A percentile compares a stretch with the other conserved stretches of the same genome.
Conservation (phyloP, 30 jellyfish, hydroid and myxozoan genomes). For the Aurelia sp. region DNA sequence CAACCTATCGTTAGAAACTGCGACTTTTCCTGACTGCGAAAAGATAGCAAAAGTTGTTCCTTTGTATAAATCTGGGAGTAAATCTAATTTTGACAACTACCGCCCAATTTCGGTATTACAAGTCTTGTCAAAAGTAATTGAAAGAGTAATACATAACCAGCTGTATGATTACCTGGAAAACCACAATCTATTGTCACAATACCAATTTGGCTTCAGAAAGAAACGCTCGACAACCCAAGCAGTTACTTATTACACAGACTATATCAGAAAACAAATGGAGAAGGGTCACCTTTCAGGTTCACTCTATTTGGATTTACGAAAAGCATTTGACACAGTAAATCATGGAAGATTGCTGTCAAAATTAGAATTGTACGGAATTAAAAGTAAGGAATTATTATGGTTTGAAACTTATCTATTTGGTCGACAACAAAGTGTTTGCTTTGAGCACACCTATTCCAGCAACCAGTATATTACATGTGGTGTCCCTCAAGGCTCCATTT, state of each 20-base stretch:
- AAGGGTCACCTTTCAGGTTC: neutral
- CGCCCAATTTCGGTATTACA: neutral
- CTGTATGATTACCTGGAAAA: conserved; percentile 24
- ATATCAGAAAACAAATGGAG: conserved; percentile 1
- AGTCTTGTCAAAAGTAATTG: no score
- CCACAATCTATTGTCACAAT: conserved; percentile 21
- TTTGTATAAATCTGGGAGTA: conserved; percentile 18
- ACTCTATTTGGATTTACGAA: neutral
- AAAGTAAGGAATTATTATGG: neutral
- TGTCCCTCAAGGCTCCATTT: neutral
- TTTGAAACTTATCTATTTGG: conserved; percentile 1
- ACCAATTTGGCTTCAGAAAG: conserved; percentile 42
- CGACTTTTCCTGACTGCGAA: conserved; percentile 30
- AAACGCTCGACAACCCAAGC: conserved; percentile 29
- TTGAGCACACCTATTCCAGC: conserved; percentile 27
- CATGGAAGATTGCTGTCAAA: neutral
- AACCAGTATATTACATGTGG: conserved; percentile 25
- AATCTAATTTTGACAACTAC: conserved; percentile 35
- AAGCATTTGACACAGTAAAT: neutral
- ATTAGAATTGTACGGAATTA: neutral
- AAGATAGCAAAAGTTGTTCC: conserved; percentile 36
- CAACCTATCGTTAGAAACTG: conserved; percentile 29
- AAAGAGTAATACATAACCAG: conserved; percentile 11
- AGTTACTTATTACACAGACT: conserved; percentile 25
- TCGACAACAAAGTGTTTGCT: conserved; percentile 11